A percentile compares a stretch with the other conserved stretches of the same genome.
These are phyloP conservation scores for Morpho helenor DNA, from an alignment of 2,888 invertebrate genomes.

Conservation along the genomic window DNA sequence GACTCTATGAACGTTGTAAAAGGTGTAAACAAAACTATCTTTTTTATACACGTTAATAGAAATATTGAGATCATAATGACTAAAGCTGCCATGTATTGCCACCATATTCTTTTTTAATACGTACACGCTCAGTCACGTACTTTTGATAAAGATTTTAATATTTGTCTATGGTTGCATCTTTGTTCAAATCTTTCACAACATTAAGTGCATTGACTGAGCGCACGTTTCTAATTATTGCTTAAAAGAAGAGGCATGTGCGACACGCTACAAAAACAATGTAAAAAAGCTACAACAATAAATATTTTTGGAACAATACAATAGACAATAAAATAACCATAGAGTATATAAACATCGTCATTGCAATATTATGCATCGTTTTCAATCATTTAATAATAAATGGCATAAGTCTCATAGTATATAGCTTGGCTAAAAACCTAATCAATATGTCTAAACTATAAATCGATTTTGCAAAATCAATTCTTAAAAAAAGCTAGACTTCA, in stretches of 20 bases:
- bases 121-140: conserved; percentile 7
- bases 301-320: conserved; percentile 22
- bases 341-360: conserved; percentile 14
- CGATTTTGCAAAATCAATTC: conserved; percentile 23
- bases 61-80: conserved; percentile 40
- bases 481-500: conserved; percentile 5
- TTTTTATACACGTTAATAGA: conserved; percentile 19
- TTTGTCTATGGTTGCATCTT: background rate
- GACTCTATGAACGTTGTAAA: conserved; percentile 1
- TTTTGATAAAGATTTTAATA: background rate
- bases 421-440: conserved; percentile 23
- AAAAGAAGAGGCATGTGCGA: conserved; percentile 25
- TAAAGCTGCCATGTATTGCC: conserved; percentile 49
- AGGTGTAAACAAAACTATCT: background rate
- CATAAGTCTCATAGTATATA: conserved; percentile 26
- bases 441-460: conserved; percentile 7
- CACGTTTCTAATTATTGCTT: conserved; percentile 9
- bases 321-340: conserved; percentile 19
- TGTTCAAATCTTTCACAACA: conserved; percentile 1
- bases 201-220: background rate
- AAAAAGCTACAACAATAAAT: conserved; percentile 18
- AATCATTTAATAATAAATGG: conserved; percentile 26
- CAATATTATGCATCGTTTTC: conserved; percentile 23
- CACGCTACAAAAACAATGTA: conserved; percentile 24
- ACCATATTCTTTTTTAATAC: conserved; percentile 37